Evolutionary conservation across 2,113 vertebrate genomes (phyloP).

Genomic region (Penelope pileata): DNA sequence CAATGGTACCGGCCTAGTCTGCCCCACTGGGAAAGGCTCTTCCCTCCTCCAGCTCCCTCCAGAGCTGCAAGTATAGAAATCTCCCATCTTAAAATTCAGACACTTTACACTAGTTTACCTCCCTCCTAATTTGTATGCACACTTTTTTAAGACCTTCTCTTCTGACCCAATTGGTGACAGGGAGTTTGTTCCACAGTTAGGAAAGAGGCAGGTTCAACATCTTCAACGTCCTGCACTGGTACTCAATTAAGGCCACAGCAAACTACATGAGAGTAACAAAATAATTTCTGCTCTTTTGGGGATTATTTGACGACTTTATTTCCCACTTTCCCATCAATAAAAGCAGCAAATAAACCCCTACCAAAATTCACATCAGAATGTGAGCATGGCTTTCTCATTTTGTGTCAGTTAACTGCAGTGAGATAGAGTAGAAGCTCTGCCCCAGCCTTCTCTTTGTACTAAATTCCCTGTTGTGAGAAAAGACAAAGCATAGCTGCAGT

Average conservation of each 20-base stretch:
- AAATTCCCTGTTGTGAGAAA: not conserved
- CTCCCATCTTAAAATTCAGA: not conserved
- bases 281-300: not conserved
- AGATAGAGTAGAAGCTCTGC: not conserved
- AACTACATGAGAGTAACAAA: not conserved
- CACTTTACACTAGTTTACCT: not conserved
- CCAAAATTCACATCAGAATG: not conserved
- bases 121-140: not conserved
- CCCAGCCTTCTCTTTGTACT: not conserved
- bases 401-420: not conserved
- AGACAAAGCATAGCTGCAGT: not conserved
- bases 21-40: not conserved
- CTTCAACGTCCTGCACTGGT: not conserved
- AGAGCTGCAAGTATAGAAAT: not conserved
- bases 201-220: not conserved
- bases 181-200: not conserved
- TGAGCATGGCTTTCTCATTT: not conserved
- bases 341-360: not conserved
- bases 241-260: not conserved
- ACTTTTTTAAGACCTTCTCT: not conserved
- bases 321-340: not conserved
- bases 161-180: not conserved
- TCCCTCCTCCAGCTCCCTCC: accelerated
- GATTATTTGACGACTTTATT: not conserved
- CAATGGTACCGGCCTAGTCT: too few species aligned